These are phyloP conservation scores for Formica aserva DNA, from an alignment of 2,888 invertebrate genomes.

Conservation along the genomic window DNA sequence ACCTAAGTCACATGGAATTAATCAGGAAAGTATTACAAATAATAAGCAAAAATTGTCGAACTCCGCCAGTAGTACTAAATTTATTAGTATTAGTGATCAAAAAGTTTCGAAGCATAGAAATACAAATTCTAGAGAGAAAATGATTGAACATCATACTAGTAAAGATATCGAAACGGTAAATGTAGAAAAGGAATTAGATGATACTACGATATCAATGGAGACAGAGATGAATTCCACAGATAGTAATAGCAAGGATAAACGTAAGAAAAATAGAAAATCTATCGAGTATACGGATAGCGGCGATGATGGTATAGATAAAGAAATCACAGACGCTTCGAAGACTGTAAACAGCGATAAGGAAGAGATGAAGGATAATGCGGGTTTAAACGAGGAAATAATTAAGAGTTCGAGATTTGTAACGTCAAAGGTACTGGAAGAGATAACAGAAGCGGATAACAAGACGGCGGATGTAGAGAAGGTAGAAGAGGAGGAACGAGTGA, in stretches of 20 bases:
- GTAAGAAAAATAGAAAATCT: conserved; percentile 57
- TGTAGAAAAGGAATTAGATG: conserved; percentile 60
- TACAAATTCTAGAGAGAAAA: conserved; percentile 62
- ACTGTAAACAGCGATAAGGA: conserved; percentile 33
- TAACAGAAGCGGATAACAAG: conserved; percentile 74
- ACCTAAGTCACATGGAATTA: conserved; percentile 27
- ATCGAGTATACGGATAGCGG: conserved; percentile 41
- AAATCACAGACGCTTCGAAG: conserved; percentile 40
- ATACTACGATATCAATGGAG: conserved; percentile 53
- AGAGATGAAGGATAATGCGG: neutral
- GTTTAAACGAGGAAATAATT: conserved; percentile 64
- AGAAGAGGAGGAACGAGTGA: conserved; percentile 75
- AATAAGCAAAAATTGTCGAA: conserved; percentile 62
- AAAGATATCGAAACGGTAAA: conserved; percentile 58
- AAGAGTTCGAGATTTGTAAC: conserved; percentile 83
- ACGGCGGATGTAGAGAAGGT: conserved; percentile 69
- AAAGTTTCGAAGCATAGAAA: conserved; percentile 54
- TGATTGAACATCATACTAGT: conserved; percentile 64
- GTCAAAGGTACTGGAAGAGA: conserved; percentile 79
- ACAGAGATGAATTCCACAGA: conserved; percentile 51
- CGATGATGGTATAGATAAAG: conserved; percentile 40
- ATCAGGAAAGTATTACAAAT: conserved; percentile 61
- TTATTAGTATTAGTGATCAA: conserved; percentile 53
- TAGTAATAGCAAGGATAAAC: conserved; percentile 54
- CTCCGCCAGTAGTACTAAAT: conserved; percentile 59